Evolutionary conservation across 2,113 vertebrate genomes (phyloP).

Genomic region (Pelusios castaneus): DNA sequence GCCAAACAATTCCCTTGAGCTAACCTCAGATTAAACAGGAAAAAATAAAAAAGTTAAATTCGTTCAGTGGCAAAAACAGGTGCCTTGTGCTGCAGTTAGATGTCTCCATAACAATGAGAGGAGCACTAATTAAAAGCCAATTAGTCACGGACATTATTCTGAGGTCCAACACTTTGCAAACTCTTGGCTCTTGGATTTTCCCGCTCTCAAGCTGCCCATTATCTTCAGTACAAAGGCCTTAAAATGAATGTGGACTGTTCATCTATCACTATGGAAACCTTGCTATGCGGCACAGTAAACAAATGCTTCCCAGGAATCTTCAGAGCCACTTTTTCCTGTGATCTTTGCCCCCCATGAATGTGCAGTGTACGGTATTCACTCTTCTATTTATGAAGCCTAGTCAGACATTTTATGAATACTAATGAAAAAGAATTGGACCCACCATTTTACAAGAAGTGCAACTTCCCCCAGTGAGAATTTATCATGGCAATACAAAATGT

Average conservation of each 20-base stretch:
- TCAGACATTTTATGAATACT: slow-evolving; percentile 40
- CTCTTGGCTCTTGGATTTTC: neutral
- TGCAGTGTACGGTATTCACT: slow-evolving; percentile 51
- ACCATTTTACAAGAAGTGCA: neutral
- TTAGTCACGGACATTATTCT: slow-evolving; percentile 73
- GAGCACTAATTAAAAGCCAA: slow-evolving; percentile 78
- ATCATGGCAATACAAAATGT: neutral
- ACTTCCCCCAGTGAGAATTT: neutral
- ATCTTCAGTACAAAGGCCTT: slow-evolving; percentile 58
- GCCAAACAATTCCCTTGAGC: neutral
- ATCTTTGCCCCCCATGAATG: slow-evolving; percentile 53
- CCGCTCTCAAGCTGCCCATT: slow-evolving; percentile 42
- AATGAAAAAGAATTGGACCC: slow-evolving; percentile 19
- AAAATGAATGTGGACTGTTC: slow-evolving; percentile 39
- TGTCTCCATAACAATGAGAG: slow-evolving; percentile 28
- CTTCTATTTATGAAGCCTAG: neutral
- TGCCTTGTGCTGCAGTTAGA: neutral
- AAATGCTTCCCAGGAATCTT: slow-evolving; percentile 62
- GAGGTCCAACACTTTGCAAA: slow-evolving; percentile 42
- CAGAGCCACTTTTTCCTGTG: neutral
- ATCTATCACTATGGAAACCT: slow-evolving; percentile 75
- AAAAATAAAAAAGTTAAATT: neutral
- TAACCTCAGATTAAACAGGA: neutral
- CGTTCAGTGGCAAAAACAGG: slow-evolving; percentile 5
- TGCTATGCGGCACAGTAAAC: neutral